These are phyloP conservation scores for Ptilonorhynchus violaceus DNA, from an alignment of 2,113 vertebrate species.

Conservation along the genomic window DNA sequence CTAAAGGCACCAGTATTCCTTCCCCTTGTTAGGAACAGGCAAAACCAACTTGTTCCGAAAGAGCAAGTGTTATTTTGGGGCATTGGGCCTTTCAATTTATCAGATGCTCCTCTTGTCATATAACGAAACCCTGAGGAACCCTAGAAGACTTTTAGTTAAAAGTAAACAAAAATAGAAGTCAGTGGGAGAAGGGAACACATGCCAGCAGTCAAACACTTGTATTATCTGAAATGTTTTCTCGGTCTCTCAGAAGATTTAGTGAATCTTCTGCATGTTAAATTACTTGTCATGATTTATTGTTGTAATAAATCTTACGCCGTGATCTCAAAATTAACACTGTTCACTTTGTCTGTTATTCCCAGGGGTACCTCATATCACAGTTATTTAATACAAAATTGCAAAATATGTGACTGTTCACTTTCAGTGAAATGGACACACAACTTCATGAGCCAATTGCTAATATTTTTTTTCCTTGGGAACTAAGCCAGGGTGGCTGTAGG, in stretches of 20 bases:
- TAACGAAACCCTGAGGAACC: not conserved
- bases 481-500: not conserved
- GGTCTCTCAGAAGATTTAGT: not conserved
- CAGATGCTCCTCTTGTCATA: not conserved
- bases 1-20: not conserved
- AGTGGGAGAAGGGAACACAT: not conserved
- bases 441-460: not conserved
- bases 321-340: not conserved
- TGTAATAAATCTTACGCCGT: fast-evolving
- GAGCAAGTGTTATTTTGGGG: not conserved
- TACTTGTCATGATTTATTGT: not conserved
- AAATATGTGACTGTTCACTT: not conserved
- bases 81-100: not conserved
- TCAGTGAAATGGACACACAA: not conserved
- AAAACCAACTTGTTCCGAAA: not conserved
- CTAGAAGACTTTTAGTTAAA: not conserved
- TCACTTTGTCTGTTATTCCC: not conserved
- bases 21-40: not conserved
- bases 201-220: not conserved
- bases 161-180: constrained; percentile 1
- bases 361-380: not conserved
- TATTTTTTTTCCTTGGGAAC: not conserved
- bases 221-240: not conserved
- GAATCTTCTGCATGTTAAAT: not conserved
- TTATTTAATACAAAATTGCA: not conserved